Base-by-base conservation (phyloP, 2,797 vertebrate genomes). In the Sitta carolinensis region DNA sequence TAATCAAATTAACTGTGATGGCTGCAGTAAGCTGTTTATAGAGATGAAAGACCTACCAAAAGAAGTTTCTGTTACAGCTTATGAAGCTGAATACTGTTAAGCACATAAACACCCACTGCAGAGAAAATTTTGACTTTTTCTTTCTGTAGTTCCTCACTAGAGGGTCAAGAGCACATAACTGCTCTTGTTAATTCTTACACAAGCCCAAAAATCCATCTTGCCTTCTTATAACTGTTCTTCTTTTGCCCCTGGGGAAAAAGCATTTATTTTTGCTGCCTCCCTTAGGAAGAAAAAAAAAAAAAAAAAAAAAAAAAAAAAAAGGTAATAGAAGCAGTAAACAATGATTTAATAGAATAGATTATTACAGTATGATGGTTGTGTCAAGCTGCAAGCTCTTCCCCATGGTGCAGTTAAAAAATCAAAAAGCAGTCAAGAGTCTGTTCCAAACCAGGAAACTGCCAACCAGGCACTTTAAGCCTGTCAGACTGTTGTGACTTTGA, bases 1-100 rank as follows among this genome's bases (percentile, higher is more conserved):
- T 96, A 94, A 97, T 94, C 92, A 97, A 97, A 97, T 97, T 95
- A 97, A 96, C 75, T 72, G 45, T 81, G 94, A 97, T 95, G 93
- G 89, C 84, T 94, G 82, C 84, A 94, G 89, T 96, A 96, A 97
- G 90, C 83, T 94, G 87, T 96, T 97, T 96, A 96, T 59, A 93
- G 89, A 97, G 92, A 97, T 96, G 91, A 96, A 96, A 96, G 88
- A 82, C 80, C 61, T 88, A 97, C 79, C 94, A 92, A 95, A 93
- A 94, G 75, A 96, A 93, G 69, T 84, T 92, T 93, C 91, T 86
- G 42, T 93, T 91, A 77, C 87, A 69, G 45, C 69, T 97, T 94
- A 94, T 59, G 52, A 25, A 55, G 67, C 62, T 95, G 90, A 90
- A 83, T 93, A 89, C 87, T 70, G 48, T 38, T 95, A 94, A 96